Evolutionary conservation across 2,888 invertebrate species (phyloP), one percentile per base, ranked within the genome.

Genomic region (Macaria liturata): DNA sequence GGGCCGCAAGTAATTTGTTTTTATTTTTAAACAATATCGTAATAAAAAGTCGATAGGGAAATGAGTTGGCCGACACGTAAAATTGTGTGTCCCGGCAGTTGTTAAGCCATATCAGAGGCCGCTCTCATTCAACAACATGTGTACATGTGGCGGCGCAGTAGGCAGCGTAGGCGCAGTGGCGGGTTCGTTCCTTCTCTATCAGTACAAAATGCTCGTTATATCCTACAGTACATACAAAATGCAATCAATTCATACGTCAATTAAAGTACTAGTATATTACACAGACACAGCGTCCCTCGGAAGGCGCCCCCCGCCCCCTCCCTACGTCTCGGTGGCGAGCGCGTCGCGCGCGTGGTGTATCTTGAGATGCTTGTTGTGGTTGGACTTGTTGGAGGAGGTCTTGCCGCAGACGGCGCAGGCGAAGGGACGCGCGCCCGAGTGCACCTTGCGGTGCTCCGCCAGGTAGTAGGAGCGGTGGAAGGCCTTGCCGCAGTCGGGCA

Each of bases 331-430:
- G 6, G 97, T 96, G 68, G 96, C 97, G 66, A 97, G 95, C 42
- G 97, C 96, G 83, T 97, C 97, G 53, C 97, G 91, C 52, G 97
- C 97, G 87, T 97, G 97, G 84, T 97, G 97, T 72, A 97, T 97
- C 87, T 96, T 95, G 59, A 97, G 94, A 83, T 97, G 97, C 83
- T 97, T 97, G 76, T 97, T 97, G 76, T 97, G 97, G 88, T 97
- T 97, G 46, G 97, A 97, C 86, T 97, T 97, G 55, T 97, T 97
- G 70, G 96, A 95, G 49, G 97, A 97, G 6, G 96, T 95, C 87
- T 97, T 97, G 37, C 97, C 97, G 83, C 97, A 97, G 59, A 97
- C 96, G 74, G 96, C 96, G 86, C 97, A 97, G 0, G 96, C 93
- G 85, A 95, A 97, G 39, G 97, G 97, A 53, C 96, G 84, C 42